Evolutionary conservation across 2,797 vertebrate species (phyloP).

Genomic region (Parambassis ranga): DNA sequence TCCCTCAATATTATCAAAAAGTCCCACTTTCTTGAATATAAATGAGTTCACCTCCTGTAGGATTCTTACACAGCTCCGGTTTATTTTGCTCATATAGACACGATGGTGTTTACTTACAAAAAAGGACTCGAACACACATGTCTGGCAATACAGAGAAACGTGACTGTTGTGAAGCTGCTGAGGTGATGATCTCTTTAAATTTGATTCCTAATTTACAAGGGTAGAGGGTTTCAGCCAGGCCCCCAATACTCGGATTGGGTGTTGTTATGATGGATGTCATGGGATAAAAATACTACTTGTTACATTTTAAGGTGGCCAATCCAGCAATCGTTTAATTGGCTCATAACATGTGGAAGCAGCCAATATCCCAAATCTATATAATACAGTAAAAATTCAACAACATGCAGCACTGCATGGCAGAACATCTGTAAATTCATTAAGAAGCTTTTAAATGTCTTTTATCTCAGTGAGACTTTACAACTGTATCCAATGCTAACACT

Average conservation of each 20-base stretch:
- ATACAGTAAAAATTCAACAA: no score
- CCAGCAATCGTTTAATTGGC: neutral
- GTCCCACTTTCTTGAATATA: no score
- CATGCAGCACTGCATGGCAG: no score
- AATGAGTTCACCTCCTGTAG: no score
- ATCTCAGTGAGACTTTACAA: no score
- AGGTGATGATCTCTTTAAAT: slow-evolving; percentile 14
- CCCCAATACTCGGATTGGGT: neutral
- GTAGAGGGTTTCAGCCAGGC: slow-evolving; percentile 5
- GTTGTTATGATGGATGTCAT: neutral
- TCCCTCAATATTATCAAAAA: no score
- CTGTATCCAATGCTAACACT: no score
- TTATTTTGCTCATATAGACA: slow-evolving; percentile 5
- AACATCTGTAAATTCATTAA: no score
- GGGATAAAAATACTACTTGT: neutral
- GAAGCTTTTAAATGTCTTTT: no score
- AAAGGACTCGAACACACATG: slow-evolving; percentile 13
- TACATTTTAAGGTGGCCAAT: neutral
- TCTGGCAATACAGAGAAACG: neutral
- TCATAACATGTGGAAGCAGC: neutral
- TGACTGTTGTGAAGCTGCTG: slow-evolving; percentile 12
- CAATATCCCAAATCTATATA: no score
- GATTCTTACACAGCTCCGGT: neutral
- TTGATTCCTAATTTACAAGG: slow-evolving; percentile 2
- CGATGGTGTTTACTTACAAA: slow-evolving; percentile 30